Evolutionary conservation across 1,140 invertebrate species (phyloP), one percentile per base, ranked within the genome.

Genomic region (Micrasema longulum): DNA sequence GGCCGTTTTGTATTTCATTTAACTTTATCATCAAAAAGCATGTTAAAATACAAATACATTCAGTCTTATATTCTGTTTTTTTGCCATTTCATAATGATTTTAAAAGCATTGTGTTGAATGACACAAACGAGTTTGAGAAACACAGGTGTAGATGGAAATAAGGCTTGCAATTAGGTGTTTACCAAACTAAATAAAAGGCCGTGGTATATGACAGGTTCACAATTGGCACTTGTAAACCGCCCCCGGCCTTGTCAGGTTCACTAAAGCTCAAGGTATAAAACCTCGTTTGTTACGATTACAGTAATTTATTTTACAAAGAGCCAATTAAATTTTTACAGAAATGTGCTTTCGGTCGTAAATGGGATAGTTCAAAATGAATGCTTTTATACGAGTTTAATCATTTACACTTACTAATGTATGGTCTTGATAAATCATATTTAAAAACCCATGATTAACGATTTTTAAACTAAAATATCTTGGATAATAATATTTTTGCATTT

Each of bases 191-290:
- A 64, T 64, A 64, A 64, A 63, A 16, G 60, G 26, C 23, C 60
- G 60, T 64, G 60, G 11, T 47, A 64, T 64, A 64, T 64, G 60
- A 64, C 60, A 64, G 60, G 60, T 47, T 47, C 60, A 64, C 60
- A 64, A 64, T 64, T 64, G 60, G 41, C 60, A 64, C 26, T 64
- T 45, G 43, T 63, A 47, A 23, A 47, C 1, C 57, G 60, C 60
- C 60, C 1, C 5, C 20, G 60, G 60, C 60, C 43, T 47, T 36
- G 41, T 12, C 20, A 14, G 23, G 12, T 35, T 35, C 22, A 9
- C 43, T 35, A 36, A 45, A 47, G 20, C 22, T 45, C 22, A 22
- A 14, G 16, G 23, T 48, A 64, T 45, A 45, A 64, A 47, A 47
- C n/a, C 60, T 47, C 60, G 41, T 60, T 60, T 47, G 43, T 47